A percentile compares a stretch with the other conserved stretches of the same genome.
phyloP scores from a whole-genome alignment of 2,113 vertebrate species.

The Antechinus stuartii region DNA sequence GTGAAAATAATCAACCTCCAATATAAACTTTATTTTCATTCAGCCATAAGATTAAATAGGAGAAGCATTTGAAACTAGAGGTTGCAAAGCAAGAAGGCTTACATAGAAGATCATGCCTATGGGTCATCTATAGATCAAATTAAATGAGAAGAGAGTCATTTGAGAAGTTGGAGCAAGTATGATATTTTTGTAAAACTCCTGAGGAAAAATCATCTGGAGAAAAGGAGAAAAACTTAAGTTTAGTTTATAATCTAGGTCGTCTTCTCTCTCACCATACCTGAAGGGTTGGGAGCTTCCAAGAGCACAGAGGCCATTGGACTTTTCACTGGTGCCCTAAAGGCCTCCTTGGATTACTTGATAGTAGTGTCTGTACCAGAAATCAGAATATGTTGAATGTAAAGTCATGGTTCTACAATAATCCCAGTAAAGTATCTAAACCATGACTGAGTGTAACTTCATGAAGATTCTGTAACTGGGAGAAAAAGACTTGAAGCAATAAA shows the following conservation, averaged over 20 bases:
- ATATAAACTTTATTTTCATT: background rate
- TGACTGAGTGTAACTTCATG: background rate
- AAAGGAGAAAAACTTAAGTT: background rate
- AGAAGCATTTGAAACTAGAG: background rate
- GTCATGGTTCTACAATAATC: background rate
- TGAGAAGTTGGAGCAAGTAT: background rate
- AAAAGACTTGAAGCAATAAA: background rate
- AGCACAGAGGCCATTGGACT: background rate
- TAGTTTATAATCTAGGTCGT: background rate
- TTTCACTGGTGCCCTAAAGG: too few species aligned
- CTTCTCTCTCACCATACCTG: background rate
- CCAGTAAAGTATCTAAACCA: background rate
- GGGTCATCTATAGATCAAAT: background rate
- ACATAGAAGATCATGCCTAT: background rate
- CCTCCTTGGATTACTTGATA: background rate
- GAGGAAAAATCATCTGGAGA: background rate
- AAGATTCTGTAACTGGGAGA: background rate
- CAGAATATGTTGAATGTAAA: background rate
- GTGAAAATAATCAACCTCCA: background rate
- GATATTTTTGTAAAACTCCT: background rate
- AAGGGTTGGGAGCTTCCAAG: background rate
- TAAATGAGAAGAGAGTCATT: background rate
- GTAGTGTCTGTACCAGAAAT: background rate
- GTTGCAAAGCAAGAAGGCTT: background rate
- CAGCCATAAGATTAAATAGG: background rate